Evolutionary conservation across 1,140 invertebrate species (phyloP).

Genomic region (Lordiphosa stackelbergi): DNA sequence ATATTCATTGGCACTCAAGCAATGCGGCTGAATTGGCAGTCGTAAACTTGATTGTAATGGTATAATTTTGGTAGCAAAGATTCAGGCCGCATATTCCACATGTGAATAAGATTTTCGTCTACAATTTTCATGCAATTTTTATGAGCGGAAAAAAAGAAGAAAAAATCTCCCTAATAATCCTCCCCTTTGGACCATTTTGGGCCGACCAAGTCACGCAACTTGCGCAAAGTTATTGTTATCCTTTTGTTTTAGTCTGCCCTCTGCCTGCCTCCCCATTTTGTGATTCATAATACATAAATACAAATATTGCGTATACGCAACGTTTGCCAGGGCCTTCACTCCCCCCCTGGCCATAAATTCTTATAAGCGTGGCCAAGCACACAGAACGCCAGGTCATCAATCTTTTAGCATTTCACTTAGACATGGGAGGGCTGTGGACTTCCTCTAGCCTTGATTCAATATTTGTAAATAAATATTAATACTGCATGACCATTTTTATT

Average conservation of each 20-base stretch:
- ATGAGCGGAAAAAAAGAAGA: slow-evolving; percentile 42
- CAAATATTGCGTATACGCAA: slow-evolving; percentile 73
- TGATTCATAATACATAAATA: slow-evolving; percentile 75
- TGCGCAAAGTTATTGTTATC: slow-evolving; percentile 65
- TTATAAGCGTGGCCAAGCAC: slow-evolving; percentile 45
- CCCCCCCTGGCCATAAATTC: slow-evolving; percentile 60
- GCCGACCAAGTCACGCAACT: slow-evolving; percentile 15
- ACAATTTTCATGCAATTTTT: slow-evolving; percentile 70
- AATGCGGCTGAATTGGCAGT: slow-evolving; percentile 55
- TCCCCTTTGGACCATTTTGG: slow-evolving; percentile 44
- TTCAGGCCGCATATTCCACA: slow-evolving; percentile 15
- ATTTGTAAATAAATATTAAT: slow-evolving; percentile 75
- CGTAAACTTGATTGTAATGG: slow-evolving; percentile 74
- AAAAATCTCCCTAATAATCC: slow-evolving; percentile 36
- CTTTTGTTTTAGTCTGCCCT: slow-evolving; percentile 65
- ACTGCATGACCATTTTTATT: slow-evolving; percentile 70
- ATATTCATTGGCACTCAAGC: slow-evolving; percentile 63
- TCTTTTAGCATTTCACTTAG: slow-evolving; percentile 71
- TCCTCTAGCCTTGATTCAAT: slow-evolving; percentile 25
- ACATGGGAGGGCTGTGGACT: no score
- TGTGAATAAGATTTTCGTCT: slow-evolving; percentile 28
- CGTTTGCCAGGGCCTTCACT: slow-evolving; percentile 8
- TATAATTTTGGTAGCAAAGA: slow-evolving; percentile 58
- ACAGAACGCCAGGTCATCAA: slow-evolving; percentile 53
- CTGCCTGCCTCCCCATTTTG: slow-evolving; percentile 33